Evolutionary conservation across 2,888 invertebrate species (phyloP).

Genomic region (Malachius bipustulatus): DNA sequence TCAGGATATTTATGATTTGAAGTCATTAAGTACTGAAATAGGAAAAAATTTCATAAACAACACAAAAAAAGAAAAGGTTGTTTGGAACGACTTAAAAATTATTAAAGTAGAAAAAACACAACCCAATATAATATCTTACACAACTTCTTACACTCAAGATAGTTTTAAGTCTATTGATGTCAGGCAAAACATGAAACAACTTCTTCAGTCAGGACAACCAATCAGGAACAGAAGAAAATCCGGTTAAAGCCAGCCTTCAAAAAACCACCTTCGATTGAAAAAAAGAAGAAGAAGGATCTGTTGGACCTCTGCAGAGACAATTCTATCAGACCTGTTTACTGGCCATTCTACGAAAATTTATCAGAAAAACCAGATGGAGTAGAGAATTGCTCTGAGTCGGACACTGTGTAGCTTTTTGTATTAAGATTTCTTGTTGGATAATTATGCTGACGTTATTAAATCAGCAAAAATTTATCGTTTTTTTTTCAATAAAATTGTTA

Average conservation of each 20-base stretch:
- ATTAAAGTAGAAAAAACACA: conserved; percentile 6
- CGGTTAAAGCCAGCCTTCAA: background rate
- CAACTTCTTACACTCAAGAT: background rate
- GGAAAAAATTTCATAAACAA: conserved; percentile 5
- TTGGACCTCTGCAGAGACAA: background rate
- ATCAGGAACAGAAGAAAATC: conserved; percentile 2
- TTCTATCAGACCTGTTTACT: no score
- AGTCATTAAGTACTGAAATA: conserved; percentile 6
- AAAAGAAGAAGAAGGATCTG: background rate
- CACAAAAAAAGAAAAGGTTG: conserved; percentile 3
- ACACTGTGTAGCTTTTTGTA: no score
- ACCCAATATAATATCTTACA: conserved; percentile 6
- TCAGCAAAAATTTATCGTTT: no score
- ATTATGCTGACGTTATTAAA: no score
- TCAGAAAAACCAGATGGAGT: no score
- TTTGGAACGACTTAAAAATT: conserved; percentile 5
- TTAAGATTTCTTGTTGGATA: no score
- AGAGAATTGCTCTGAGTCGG: no score
- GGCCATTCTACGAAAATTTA: no score
- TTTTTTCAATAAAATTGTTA: no score
- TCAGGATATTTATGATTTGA: conserved; percentile 1
- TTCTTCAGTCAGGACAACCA: no score
- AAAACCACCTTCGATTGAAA: background rate
- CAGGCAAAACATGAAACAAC: background rate
- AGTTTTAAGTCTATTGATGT: conserved; percentile 2